A percentile compares a stretch with the other conserved stretches of the same genome.
Evolutionary conservation across 1,140 invertebrate species (phyloP).

Genomic region (Augochlora pura): DNA sequence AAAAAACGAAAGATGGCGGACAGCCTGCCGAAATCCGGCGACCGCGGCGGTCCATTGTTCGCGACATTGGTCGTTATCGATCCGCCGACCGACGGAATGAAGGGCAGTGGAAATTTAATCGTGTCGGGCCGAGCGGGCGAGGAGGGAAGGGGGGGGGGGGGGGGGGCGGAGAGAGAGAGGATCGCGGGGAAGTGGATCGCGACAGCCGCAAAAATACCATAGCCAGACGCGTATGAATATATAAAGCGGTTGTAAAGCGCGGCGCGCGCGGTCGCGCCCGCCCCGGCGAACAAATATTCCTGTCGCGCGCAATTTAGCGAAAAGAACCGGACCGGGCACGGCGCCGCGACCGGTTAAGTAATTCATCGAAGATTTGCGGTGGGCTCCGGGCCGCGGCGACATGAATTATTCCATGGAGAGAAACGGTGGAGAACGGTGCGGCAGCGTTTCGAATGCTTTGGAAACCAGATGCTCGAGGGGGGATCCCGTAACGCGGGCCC

Average conservation of each 20-base stretch:
- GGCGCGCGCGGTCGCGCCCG: too few relatives aligned
- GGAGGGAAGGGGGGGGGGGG: too few relatives aligned
- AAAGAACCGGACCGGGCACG: too few relatives aligned
- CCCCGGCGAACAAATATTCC: not conserved
- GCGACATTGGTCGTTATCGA: not conserved
- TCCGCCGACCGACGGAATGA: not conserved
- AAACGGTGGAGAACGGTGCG: not conserved
- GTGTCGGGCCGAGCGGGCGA: not conserved
- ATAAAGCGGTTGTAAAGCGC: not conserved
- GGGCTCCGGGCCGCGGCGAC: constrained; percentile 27
- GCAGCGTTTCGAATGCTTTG: constrained; percentile 24
- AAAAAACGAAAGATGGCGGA: too few relatives aligned
- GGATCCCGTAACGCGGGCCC: not conserved
- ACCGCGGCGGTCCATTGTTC: not conserved
- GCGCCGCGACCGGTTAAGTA: constrained; percentile 13
- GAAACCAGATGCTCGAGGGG: constrained; percentile 13
- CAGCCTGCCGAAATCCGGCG: too few relatives aligned
- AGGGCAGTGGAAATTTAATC: too few relatives aligned
- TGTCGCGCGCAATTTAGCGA: constrained; percentile 1
- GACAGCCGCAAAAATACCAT: not conserved
- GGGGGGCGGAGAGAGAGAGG: too few relatives aligned
- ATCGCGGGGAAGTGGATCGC: not conserved
- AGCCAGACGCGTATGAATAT: not conserved
- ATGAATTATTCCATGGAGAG: constrained; percentile 34
- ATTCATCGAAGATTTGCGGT: constrained; percentile 42